Base-by-base conservation (phyloP, 1,140 invertebrate genomes). In the Diorhabda elongata region DNA sequence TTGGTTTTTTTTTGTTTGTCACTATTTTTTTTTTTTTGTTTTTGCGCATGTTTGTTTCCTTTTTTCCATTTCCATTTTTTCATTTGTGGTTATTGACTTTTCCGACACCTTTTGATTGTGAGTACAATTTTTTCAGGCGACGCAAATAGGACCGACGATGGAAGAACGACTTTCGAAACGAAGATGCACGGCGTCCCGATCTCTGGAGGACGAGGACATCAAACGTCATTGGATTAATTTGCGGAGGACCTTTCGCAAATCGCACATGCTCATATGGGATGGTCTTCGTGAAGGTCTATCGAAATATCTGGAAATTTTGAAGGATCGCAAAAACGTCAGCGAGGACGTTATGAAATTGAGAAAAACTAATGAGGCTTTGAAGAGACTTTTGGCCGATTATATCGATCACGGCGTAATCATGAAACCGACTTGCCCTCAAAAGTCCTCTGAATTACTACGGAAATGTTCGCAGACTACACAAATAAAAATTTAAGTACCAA, bases 251-350 rank as follows among this genome's bases (percentile, higher is more conserved):
- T 86, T 87, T 73, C 74, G 80, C 3, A 47, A 76, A 4, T 75
- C 83, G 2, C 82, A 81, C 65, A 81, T 84, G 70, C 78, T 82
- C 69, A 64, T 87, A 2, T 88, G 87, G 87, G 81, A 86, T 69
- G 82, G 81, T 42, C 74, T 88, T 43, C 68, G 84, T 2, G 77
- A 83, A 44, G 86, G 84, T 8, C 72, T 88, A 26, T 81, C 83
- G 45, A 86, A 84, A 73, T 88, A 88, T 79, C 80, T 84, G 62
- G 79, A 81, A 47, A 73, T 81, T 4, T 68, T 81, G 42, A 78
- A 77, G 71, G 79, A 76, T 68, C 73, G 79, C 0, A 74, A 76
- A 63, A 65, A 62, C n/a, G 56, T 78, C 26, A 75, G 74, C 63
- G 74, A 78, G 43, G 76, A 80, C 66, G 76, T 80, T 11, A 8